Base-by-base conservation (phyloP, 30 jellyfish, hydroid and myxozoan genomes). In the Nemopilema nomurai region DNA sequence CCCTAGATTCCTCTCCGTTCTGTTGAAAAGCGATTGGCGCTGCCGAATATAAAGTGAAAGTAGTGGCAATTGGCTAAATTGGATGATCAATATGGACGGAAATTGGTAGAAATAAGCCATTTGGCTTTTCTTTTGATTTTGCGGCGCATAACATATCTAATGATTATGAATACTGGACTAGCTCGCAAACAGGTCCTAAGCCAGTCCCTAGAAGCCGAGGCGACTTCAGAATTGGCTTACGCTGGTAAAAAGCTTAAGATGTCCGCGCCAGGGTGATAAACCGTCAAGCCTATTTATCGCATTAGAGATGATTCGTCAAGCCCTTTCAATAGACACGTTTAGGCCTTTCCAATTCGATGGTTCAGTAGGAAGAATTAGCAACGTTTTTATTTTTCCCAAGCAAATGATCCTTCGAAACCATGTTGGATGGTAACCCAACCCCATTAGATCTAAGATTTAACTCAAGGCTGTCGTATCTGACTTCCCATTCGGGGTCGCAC, bases 401-500 rank as follows among this genome's bases (percentile, higher is more conserved):
- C 57, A 13, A 41, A 41, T 41, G 9, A 41, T 41, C 13, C 57
- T 41, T 41, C 13, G 6, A 3, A 3, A 41, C 57, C 6, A n/a
- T n/a, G n/a, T n/a, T n/a, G n/a, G n/a, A n/a, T n/a, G n/a, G n/a
- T n/a, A n/a, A n/a, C n/a, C n/a, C n/a, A n/a, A n/a, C n/a, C n/a
- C n/a, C n/a, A n/a, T n/a, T n/a, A n/a, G n/a, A n/a, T n/a, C n/a
- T n/a, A n/a, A n/a, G n/a, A n/a, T n/a, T n/a, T n/a, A 89, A 84
- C 71, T 84, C 85, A n/a, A 94, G 71, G 20, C 83, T 73, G 24
- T 89, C 96, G 28, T 69, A 77, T 1, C 28, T 32, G n/a, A 94
- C 87, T 80, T 94, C 99, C 97, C 97, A 89, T 77, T 89, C 95
- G 4, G 90, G 95, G 75, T 94, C 99, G 49, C 71, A 80, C 21